Conservation (phyloP, 2,888 invertebrate genomes). For the Digitonthophagus gazella region DNA sequence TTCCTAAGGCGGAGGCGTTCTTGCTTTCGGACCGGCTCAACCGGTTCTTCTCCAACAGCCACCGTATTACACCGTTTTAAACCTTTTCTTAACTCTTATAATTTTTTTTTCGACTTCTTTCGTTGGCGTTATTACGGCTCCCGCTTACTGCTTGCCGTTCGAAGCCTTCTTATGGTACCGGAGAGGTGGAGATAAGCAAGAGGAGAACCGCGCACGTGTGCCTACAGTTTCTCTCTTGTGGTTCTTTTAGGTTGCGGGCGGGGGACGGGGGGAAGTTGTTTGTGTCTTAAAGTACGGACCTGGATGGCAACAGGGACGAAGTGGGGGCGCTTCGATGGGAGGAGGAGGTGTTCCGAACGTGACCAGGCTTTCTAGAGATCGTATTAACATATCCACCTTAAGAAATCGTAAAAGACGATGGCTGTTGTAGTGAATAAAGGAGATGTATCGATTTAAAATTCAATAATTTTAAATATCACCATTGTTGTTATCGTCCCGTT, state of each 20-base stretch:
- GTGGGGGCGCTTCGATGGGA: no score
- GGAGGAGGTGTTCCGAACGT: neutral
- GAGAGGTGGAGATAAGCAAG: neutral
- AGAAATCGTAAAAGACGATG: no score
- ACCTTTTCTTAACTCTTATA: no score
- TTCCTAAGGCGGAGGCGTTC: neutral
- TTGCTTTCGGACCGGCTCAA: conserved; percentile 22
- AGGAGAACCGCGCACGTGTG: neutral
- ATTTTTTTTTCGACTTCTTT: no score
- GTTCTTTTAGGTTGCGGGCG: no score
- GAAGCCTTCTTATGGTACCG: no score
- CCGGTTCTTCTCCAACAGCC: conserved; percentile 28
- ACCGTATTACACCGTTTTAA: conserved; percentile 29
- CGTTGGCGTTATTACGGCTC: no score
- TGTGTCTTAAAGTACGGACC: neutral
- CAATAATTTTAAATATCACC: no score
- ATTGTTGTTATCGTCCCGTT: no score
- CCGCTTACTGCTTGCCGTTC: no score
- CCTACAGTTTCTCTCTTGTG: neutral
- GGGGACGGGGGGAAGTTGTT: neutral
- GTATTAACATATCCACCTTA: neutral
- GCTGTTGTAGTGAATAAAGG: neutral
- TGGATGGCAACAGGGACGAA: neutral
- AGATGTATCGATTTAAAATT: neutral
- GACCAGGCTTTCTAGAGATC: neutral